Base-by-base conservation (phyloP, 1,140 invertebrate genomes). In the Macrobrachium rosenbergii region DNA sequence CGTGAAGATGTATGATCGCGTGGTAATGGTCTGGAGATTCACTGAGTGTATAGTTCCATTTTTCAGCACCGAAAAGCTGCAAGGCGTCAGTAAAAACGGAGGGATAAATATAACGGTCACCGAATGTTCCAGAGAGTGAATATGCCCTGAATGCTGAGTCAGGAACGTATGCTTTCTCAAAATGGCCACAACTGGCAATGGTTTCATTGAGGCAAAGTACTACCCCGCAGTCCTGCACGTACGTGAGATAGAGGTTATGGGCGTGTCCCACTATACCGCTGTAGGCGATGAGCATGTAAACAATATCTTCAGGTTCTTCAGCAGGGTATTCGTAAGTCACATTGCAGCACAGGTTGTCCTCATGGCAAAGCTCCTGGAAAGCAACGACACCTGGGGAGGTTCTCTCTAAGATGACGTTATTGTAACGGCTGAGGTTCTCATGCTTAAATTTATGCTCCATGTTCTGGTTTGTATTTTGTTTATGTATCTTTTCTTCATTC, bases 281-380 rank as follows among this genome's bases (percentile, higher is more conserved):
- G 75, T 89, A 89, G 0, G 80, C 88, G 60, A 89, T 52, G 11
- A 89, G 62, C 88, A 87, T 63, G 75, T 87, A 89, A 8, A 52
- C 12, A 52, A 52, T 12, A 52, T 52, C 52, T 12, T 52, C 52
- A 52, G 52, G 7, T 8, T 52, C 2, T 52, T 52, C 52, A 52
- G 52, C 52, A 52, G 52, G 52, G 52, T 52, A 52, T 0, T 63
- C 37, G 23, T 89, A 89, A n/a, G 52, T 19, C 6, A 87, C 62
- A 8, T 63, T 60, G 75, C 88, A 89, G 58, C 88, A 89, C 14
- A 89, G 58, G n/a, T 60, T 63, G 59, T 81, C 88, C 21, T 88
- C 75, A 67, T 84, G 82, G 63, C 73, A 86, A 5, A 86, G 75
- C 11, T 37, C 58, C 2, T 23, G 21, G 8, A 45, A 28, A 16